A percentile compares a stretch with the other conserved stretches of the same genome.
Evolutionary conservation across 2,113 vertebrate genomes (phyloP).

Genomic region (Polypterus bichir): DNA sequence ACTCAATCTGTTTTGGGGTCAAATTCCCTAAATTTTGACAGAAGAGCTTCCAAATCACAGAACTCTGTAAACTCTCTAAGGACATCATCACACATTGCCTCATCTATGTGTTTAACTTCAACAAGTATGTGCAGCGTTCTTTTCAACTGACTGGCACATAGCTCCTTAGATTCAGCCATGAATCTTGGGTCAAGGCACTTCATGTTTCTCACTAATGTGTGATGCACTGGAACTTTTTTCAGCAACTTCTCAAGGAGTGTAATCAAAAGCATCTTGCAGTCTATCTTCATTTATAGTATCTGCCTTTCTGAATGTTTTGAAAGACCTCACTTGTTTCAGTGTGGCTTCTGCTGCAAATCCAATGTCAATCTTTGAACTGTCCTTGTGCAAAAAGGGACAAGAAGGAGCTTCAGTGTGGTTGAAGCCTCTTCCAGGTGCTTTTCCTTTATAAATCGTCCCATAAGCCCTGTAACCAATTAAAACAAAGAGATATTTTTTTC

Average conservation of each 20-base stretch:
- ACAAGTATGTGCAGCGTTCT: conserved; percentile 16
- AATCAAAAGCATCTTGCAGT: conserved; percentile 17
- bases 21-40: conserved; percentile 16
- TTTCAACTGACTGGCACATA: conserved; percentile 12
- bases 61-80: conserved; percentile 13
- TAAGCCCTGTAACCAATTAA: conserved; percentile 2
- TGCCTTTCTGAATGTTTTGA: conserved; percentile 11
- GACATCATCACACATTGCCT: conserved; percentile 13
- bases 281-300: conserved; percentile 16
- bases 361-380: conserved; percentile 3
- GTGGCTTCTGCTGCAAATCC: conserved; percentile 15
- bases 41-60: conserved; percentile 6
- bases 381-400: conserved; percentile 11
- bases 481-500: too few relatives aligned
- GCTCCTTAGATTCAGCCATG: conserved; percentile 17
- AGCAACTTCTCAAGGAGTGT: conserved; percentile 16
- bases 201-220: conserved; percentile 19
- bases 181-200: conserved; percentile 16
- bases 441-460: conserved; percentile 15
- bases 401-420: conserved; percentile 17
- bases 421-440: conserved; percentile 15
- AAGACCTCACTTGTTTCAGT: conserved; percentile 8
- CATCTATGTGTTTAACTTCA: conserved; percentile 9
- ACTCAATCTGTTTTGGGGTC: conserved; percentile 11
- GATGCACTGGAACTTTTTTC: conserved; percentile 20